These are phyloP conservation scores for Babyrousa celebensis DNA, from an alignment of 2,797 vertebrate species.

Conservation along the genomic window DNA sequence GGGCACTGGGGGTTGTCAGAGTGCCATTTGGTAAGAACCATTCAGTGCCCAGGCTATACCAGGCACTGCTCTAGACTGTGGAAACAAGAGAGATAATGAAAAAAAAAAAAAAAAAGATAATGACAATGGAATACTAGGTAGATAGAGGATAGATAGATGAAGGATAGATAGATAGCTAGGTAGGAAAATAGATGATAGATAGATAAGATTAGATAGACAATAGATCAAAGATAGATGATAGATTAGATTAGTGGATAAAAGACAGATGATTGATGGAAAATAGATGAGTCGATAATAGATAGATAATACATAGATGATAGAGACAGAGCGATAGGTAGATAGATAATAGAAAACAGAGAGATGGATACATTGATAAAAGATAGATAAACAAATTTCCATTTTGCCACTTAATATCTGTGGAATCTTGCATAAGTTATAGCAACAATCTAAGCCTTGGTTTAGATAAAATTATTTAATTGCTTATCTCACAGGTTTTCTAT, in stretches of 20 bases:
- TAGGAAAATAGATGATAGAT: background rate
- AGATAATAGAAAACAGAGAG: background rate
- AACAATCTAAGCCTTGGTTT: background rate
- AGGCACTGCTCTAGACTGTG: background rate
- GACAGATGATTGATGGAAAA: background rate
- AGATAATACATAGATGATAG: background rate
- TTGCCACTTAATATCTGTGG: background rate
- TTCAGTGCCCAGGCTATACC: background rate
- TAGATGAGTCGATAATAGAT: background rate
- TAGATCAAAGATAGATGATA: too few relatives aligned
- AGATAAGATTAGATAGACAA: background rate
- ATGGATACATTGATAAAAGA: background rate
- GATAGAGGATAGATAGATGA: background rate
- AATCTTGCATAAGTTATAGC: background rate
- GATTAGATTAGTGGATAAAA: background rate
- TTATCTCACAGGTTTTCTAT: background rate
- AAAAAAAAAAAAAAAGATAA: background rate
- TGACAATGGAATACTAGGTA: background rate
- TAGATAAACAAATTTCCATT: background rate
- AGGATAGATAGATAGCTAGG: background rate
- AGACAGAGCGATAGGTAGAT: too few relatives aligned
- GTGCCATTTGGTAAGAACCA: background rate
- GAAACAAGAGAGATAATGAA: background rate
- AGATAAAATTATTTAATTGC: background rate
- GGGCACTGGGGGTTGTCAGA: background rate